Base-by-base conservation (phyloP, 2,797 vertebrate genomes). In the Odontamblyopus rebecca region DNA sequence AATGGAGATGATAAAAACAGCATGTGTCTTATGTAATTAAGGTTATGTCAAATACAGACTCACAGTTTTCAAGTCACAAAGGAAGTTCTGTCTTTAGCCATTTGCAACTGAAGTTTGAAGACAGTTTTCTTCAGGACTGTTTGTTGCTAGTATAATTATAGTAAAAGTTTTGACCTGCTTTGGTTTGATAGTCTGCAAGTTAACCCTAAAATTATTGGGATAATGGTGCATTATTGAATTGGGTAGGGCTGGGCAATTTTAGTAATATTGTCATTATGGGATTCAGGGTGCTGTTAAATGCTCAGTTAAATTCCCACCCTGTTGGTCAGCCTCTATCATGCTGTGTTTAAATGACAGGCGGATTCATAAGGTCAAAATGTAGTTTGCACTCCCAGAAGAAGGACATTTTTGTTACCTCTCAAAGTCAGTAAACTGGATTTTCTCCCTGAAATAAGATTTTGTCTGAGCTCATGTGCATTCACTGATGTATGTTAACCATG, bases 1-100 rank as follows among this genome's bases (percentile, higher is more conserved):
- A 54, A 68, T 77, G 67, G 44, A 27, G 16, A n/a, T 11, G 26
- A 70, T 50, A 44, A 51, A 57, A 73, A 51, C 62, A 71, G 62
- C 19, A 6, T 60, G 54, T 0, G 8, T 56, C 41, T 69, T 56
- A 56, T 78, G 29, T 70, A 75, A 71, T 44, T 6, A 57, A 77
- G 69, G 23, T 2, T 26, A 63, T 64, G 67, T 78, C 67, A 68
- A 68, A 15, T 32, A 38, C 59, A 60, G 73, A 76, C 4, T 60
- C 41, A 4, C 51, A n/a, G 62, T 71, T 75, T 75, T 63, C n/a
- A 50, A 63, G 60, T 56, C 50, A 12, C 54, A 53, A 30, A 73
- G 48, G 32, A 27, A 54, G 38, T 23, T 61, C 18, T 61, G 51
- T 70, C 26, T 48, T 23, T 62, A 61, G 7, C 59, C 35, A 65